Percentiles rank a stretch among this genome's conserved stretches.
These are phyloP conservation scores for Osmerus mordax DNA, from an alignment of 2,113 vertebrate species.

Conservation along the genomic window DNA sequence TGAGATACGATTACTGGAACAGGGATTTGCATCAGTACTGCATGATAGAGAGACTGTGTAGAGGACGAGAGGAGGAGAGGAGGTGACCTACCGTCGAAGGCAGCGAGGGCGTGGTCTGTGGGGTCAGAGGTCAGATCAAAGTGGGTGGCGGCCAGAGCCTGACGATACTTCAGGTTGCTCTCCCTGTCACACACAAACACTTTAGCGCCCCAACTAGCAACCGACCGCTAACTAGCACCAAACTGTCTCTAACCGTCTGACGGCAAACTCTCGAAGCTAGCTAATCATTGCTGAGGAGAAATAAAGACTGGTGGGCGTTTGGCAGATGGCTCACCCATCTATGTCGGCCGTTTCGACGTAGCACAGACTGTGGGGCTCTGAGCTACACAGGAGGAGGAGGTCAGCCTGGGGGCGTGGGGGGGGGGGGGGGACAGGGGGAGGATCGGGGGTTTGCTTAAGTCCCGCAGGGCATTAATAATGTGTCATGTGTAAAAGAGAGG, in stretches of 20 bases:
- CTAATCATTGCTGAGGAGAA: no score
- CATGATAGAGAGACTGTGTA: neutral
- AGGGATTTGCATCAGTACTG: no score
- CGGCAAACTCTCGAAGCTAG: no score
- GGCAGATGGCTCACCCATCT: conserved; percentile 77
- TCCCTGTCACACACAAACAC: conserved; percentile 70
- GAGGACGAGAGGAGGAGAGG: neutral
- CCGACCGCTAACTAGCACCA: neutral
- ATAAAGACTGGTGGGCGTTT: neutral
- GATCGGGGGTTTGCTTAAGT: neutral
- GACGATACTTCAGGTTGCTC: conserved; percentile 90
- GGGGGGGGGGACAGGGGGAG: neutral
- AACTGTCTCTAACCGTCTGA: no score
- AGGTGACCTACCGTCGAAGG: conserved; percentile 79
- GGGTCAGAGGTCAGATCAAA: conserved; percentile 65
- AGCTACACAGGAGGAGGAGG: conserved; percentile 84
- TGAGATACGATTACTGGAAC: no score
- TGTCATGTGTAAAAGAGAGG: no score
- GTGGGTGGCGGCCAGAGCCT: conserved; percentile 81
- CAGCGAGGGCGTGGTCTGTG: conserved; percentile 65
- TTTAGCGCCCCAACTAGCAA: neutral
- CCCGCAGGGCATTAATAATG: no score
- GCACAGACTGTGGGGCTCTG: conserved; percentile 91
- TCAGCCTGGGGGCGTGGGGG: conserved; percentile 71
- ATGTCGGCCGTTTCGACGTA: conserved; percentile 92